Conservation (phyloP, 2,797 vertebrate species). For the Poeciliopsis turneri region DNA sequence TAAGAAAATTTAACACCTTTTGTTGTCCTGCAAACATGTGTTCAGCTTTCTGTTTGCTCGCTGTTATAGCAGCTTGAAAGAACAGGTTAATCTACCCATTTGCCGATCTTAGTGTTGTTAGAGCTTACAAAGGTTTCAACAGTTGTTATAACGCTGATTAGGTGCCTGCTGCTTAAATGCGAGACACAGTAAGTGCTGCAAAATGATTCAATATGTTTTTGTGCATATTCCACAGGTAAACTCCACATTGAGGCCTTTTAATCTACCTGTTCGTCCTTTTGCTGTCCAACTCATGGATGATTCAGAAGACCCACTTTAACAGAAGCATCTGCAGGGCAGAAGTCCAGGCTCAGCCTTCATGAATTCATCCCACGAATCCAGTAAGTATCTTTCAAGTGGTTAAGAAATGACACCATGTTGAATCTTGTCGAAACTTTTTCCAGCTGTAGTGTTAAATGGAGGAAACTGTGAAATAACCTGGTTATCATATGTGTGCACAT, state of each 20-base stretch:
- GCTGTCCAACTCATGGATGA: constrained; percentile 69
- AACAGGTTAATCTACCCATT: neutral
- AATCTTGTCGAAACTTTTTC: neutral
- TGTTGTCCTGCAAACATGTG: neutral
- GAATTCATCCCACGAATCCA: constrained; percentile 77
- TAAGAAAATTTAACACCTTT: neutral
- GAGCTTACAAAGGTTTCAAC: neutral
- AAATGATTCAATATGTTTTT: neutral
- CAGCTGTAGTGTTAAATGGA: neutral
- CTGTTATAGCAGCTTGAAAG: neutral
- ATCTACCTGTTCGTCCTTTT: constrained; percentile 10
- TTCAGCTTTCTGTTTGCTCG: neutral
- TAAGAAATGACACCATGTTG: neutral
- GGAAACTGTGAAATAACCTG: neutral
- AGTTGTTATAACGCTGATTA: neutral
- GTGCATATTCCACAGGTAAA: constrained; percentile 41
- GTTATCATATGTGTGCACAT: neutral
- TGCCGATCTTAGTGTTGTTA: neutral
- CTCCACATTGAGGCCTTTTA: neutral
- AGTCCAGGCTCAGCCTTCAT: constrained; percentile 53
- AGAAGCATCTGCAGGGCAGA: constrained; percentile 15
- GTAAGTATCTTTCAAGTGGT: constrained; percentile 45
- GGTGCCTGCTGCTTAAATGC: neutral
- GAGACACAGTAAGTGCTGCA: neutral
- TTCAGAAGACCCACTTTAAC: constrained; percentile 76